Evolutionary conservation across 2,113 vertebrate species (phyloP).

Genomic region (Zapornia atra): DNA sequence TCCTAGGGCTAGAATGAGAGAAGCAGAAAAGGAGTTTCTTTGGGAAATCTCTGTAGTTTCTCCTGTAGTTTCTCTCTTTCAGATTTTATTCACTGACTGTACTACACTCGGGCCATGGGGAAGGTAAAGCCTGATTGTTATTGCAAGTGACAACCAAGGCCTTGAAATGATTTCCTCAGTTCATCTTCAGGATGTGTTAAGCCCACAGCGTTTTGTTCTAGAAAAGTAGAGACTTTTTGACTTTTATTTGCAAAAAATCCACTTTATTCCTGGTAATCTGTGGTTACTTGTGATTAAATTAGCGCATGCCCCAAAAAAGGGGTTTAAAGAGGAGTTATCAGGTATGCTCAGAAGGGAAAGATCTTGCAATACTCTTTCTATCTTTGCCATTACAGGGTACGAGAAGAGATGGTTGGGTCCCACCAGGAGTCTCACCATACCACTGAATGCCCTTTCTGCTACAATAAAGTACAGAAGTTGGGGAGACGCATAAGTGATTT

Average conservation of each 20-base stretch:
- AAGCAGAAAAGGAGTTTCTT: constrained; percentile 27
- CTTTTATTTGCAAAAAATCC: constrained; percentile 59
- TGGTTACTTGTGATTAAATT: constrained; percentile 25
- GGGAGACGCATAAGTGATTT: background rate
- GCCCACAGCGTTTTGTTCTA: constrained; percentile 34
- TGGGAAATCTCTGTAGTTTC: constrained; percentile 12
- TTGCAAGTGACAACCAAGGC: constrained; percentile 70
- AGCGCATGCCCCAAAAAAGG: background rate
- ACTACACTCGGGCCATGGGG: background rate
- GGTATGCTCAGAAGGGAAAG: background rate
- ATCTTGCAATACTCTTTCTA: background rate
- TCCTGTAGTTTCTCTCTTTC: background rate
- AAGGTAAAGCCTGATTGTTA: constrained; percentile 73
- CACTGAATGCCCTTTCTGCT: background rate
- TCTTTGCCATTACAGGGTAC: background rate
- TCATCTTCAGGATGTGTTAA: constrained; percentile 53
- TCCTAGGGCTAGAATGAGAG: constrained; percentile 69
- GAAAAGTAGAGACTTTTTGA: constrained; percentile 30
- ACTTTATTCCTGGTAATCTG: constrained; percentile 42
- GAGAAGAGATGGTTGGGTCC: background rate
- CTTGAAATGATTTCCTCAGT: constrained; percentile 61
- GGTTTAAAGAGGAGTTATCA: background rate
- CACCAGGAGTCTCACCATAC: background rate
- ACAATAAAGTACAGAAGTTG: background rate
- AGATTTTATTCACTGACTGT: background rate